Evolutionary conservation across 2,888 invertebrate species (phyloP).

Genomic region (Leuctra nigra): DNA sequence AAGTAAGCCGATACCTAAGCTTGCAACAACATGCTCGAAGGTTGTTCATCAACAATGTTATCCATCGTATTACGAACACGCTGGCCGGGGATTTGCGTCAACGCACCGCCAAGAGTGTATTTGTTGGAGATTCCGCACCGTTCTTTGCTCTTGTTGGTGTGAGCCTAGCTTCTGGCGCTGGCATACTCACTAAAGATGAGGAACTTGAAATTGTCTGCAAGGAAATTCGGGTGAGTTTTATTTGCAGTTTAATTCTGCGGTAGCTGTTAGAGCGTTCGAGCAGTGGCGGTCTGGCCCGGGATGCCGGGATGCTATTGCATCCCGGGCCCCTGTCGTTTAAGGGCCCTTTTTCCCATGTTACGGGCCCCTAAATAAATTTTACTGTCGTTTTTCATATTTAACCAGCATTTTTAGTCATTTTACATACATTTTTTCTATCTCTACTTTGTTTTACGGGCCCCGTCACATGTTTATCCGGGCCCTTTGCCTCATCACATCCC

Average conservation of each 20-base stretch:
- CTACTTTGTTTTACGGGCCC: no score
- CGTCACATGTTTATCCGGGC: background rate
- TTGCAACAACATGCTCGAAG: slow-evolving; percentile 49
- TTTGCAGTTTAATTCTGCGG: no score
- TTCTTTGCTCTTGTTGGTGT: slow-evolving; percentile 69
- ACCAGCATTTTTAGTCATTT: no score
- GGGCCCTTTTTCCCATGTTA: no score
- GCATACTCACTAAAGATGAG: slow-evolving; percentile 67
- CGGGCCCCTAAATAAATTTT: no score
- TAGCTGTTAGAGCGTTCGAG: no score
- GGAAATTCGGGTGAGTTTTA: slow-evolving; percentile 64
- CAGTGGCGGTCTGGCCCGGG: no score
- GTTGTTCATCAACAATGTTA: slow-evolving; percentile 61
- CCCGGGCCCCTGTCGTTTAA: no score
- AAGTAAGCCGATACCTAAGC: slow-evolving; percentile 29
- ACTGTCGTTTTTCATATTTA: no score
- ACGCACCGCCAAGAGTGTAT: slow-evolving; percentile 54
- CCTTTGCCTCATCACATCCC: background rate
- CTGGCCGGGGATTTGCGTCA: slow-evolving; percentile 55
- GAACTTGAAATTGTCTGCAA: slow-evolving; percentile 70
- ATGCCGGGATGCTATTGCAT: no score
- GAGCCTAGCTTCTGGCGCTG: slow-evolving; percentile 64
- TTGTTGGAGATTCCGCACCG: slow-evolving; percentile 63
- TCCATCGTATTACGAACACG: slow-evolving; percentile 60
- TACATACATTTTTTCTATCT: no score